Evolutionary conservation across 2,797 vertebrate species (phyloP), one percentile per base, ranked within the genome.

Genomic region (Masticophis lateralis): DNA sequence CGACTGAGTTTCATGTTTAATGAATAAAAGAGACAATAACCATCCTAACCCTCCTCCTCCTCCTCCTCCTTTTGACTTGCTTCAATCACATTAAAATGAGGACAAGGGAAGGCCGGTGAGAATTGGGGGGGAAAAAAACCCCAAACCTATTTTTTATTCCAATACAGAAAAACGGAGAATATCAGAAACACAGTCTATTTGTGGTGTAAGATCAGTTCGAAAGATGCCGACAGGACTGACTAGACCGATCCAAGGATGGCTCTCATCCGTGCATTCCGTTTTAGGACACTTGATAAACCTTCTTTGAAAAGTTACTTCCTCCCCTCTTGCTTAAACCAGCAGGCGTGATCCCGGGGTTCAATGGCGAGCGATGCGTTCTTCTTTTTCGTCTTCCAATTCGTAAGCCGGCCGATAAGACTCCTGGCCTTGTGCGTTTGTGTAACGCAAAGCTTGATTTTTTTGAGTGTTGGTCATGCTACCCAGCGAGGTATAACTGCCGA

Each of bases 401-500:
- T 99, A 98, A 86, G 99, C 99, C 0, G 99, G 98, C 14, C 96
- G 97, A 97, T 99, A 99, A 43, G 97, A 96, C 1, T 97, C 98
- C 61, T 96, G 97, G 0, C 98, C 99, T n/a, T 94, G 97, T 0
- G 92, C 91, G 0, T 99, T 98, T 0, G 98, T 97, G 91, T 92
- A 97, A 95, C 98, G 97, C 60, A 99, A 98, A 0, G 98, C 97
- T 0, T 97, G 93, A 95, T 99, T 99, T 94, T 97, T 98, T 88
- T 90, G 96, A 0, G 99, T 99, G 98, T 99, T 99, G 96, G 98
- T 98, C 97, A 96, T 98, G 94, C 98, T 99, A 61, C 99, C 99
- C 91, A 99, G 97, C 0, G 99, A 99, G 0, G 99, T 99, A 98
- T 99, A 99, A 88, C 99, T 99, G 94, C 0, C 88, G 10, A n/a